Base-by-base conservation (phyloP, 2,888 invertebrate species). In the Siphlonurus alternatus region DNA sequence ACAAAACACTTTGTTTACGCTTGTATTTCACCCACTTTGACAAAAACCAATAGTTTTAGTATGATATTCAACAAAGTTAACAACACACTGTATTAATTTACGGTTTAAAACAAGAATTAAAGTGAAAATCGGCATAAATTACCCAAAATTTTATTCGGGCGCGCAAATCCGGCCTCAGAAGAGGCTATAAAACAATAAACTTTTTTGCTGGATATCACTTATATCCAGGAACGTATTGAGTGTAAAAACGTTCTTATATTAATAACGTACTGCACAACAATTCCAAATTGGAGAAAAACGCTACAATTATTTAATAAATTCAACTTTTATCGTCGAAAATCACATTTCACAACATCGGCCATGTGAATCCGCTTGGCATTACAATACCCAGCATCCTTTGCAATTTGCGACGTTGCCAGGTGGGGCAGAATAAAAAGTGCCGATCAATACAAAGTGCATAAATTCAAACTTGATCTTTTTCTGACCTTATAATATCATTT, bases 301-400 rank as follows among this genome's bases (percentile, higher is more conserved):
- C 38, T 38, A 38, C 15, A 38, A 38, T 10, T 38, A 38, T 38
- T 5, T 38, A 10, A 38, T 10, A 38, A 38, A 38, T 10, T 38
- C 5, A 5, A 38, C 38, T 38, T 38, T 38, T 38, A 10, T 38
- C 7, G 15, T 38, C 7, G 15, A 38, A 38, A 38, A 38, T 38
- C 15, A 38, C 38, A 38, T 38, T 38, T 38, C 38, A 56, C n/a
- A 56, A 56, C n/a, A 56, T n/a, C 56, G 20, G 56, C 56, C 56
- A 56, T 56, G 56, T 56, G 56, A 56, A 56, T n/a, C 38, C 38
- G 56, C 56, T 56, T 56, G 56, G 56, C 56, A 10, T 56, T 56
- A 20, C n/a, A n/a, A n/a, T 10, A 10, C 56, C 56, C 56, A 56
- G 19, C 5, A 20, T 56, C 7, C 56, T 20, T 56, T 20, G 56